phyloP scores from a whole-genome alignment of 2,888 invertebrate genomes.

The Lithophane ornitopus region DNA sequence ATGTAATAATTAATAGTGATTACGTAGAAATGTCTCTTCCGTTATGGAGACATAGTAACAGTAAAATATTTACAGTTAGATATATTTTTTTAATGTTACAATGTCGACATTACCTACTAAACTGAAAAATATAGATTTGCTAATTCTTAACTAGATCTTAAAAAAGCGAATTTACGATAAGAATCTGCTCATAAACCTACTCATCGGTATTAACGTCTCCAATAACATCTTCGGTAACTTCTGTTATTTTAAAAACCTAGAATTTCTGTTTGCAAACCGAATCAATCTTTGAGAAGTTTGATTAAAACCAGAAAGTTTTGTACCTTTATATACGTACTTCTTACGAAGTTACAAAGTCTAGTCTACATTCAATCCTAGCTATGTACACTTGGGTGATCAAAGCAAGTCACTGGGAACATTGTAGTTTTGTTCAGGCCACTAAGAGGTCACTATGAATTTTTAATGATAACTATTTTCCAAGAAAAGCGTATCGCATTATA shows the following conservation, averaged over 20 bases:
- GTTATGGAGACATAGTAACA: background rate
- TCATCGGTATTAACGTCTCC: background rate
- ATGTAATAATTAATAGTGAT: background rate
- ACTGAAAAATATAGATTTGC: background rate
- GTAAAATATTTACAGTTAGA: background rate
- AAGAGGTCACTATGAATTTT: conserved; percentile 65
- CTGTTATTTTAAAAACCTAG: conserved; percentile 20
- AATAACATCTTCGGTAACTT: background rate
- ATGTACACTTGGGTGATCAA: conserved; percentile 26
- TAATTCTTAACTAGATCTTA: background rate
- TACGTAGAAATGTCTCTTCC: background rate
- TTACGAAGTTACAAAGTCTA: conserved; percentile 25
- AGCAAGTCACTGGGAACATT: conserved; percentile 40
- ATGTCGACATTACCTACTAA: background rate
- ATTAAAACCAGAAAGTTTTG: conserved; percentile 43
- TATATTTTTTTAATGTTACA: background rate
- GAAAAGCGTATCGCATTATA: conserved; percentile 56
- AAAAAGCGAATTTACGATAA: background rate
- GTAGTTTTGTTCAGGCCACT: conserved; percentile 52
- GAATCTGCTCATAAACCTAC: background rate
- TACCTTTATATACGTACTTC: conserved; percentile 29
- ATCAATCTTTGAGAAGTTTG: conserved; percentile 41
- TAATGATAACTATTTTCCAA: conserved; percentile 64
- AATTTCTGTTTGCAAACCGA: conserved; percentile 28
- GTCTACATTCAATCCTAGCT: conserved; percentile 34